Conservation (phyloP, 2,888 invertebrate species). For the Orthonevra nobilis region DNA sequence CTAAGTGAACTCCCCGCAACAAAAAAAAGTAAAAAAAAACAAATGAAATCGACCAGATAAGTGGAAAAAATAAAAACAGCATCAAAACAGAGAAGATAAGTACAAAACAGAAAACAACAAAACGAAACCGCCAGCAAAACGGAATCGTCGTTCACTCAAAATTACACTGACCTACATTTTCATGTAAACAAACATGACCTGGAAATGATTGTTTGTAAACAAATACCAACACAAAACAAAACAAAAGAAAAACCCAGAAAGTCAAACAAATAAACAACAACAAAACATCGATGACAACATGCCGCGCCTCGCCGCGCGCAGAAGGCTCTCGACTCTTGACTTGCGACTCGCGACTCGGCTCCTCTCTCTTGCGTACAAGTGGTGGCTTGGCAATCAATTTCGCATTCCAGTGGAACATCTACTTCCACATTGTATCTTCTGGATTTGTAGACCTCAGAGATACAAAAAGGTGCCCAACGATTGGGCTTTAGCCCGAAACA, state of each 20-base stretch:
- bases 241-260: constrained; percentile 17
- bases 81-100: constrained; percentile 23
- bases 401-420: constrained; percentile 52
- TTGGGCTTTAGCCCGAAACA: constrained; percentile 34
- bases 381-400: constrained; percentile 33
- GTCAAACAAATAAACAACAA: constrained; percentile 1
- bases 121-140: constrained; percentile 37
- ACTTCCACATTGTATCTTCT: constrained; percentile 29
- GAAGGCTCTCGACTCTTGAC: too few relatives aligned
- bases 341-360: too few relatives aligned
- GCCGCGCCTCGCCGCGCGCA: too few relatives aligned
- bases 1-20: too few relatives aligned
- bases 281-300: constrained; percentile 6
- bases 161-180: constrained; percentile 69
- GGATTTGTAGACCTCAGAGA: constrained; percentile 11
- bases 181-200: constrained; percentile 70
- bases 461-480: constrained; percentile 19
- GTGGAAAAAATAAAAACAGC: constrained; percentile 4
- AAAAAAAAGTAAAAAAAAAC: constrained; percentile 7
- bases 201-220: constrained; percentile 69
- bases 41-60: constrained; percentile 1
- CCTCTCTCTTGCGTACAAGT: constrained; percentile 19
- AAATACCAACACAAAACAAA: constrained; percentile 37
- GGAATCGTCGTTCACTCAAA: constrained; percentile 57
- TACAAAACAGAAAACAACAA: too few relatives aligned